Base-by-base conservation (phyloP, 2,888 invertebrate species). In the Cryptophagus acutangulus region DNA sequence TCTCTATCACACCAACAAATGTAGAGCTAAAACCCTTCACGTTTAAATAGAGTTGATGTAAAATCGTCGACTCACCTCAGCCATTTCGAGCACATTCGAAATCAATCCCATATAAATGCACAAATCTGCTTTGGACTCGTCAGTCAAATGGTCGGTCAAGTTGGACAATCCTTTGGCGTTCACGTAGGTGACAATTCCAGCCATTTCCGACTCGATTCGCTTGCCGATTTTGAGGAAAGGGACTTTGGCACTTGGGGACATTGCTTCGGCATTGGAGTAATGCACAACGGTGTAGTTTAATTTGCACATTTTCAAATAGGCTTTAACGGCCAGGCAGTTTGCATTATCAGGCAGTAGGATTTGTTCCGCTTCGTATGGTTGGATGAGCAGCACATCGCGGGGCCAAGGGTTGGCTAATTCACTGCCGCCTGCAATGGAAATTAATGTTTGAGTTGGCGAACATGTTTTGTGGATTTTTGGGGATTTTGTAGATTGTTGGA, bases 361-460 rank as follows among this genome's bases (percentile, higher is more conserved):
- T 71, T 97, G 97, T 59, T 92, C 93, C 17, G 87, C 88, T 67
- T 93, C 91, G 64, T 87, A 87, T 0, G 92, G 93, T 60, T 92
- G 91, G 67, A 82, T 93, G 12, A 95, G 67, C 49, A 81, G 79
- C 2, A 89, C 89, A 69, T 89, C 84, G 55, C 85, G 83, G 0
- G 92, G 89, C 93, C 93, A 94, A 48, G 88, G 87, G 63, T 93
- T n/a, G n/a, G n/a, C n/a, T n/a, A n/a, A n/a, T n/a, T n/a, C n/a
- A n/a, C n/a, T n/a, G n/a, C n/a, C n/a, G n/a, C n/a, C n/a, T n/a
- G n/a, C n/a, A n/a, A n/a, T 54, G 63, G n/a, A 64, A 39, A 30
- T 17, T 18, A 45, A 36, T 18, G 29, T 17, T 24, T 2, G 14
- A 34, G 29, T 33, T 26, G 25, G 9, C 2, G 13, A 25, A 1